Base-by-base conservation (phyloP, 2,888 invertebrate genomes). In the Panzeria rudis region DNA sequence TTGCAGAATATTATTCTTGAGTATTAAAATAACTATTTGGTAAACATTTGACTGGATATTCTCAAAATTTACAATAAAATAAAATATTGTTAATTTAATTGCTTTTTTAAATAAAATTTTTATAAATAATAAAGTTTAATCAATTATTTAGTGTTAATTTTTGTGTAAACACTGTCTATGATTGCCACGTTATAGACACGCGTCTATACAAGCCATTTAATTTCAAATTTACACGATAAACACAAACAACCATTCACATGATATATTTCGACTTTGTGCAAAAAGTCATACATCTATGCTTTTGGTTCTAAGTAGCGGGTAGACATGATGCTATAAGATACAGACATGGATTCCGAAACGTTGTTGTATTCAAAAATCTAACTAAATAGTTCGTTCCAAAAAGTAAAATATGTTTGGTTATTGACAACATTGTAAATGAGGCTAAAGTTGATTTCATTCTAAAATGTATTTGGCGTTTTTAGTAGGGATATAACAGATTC, bases 101-200 rank as follows among this genome's bases (percentile, higher is more conserved):
- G 29, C 1, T 56, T 29, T n/a, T 56, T 15, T 7, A 38, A 35
- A 50, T 25, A 13, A 17, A 6, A 25, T 68, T 35, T 11, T 32
- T 32, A 7, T 13, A n/a, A 20, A 54, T 13, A 8, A 50, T 32
- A 23, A 62, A 62, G 20, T 29, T 25, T 56, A 64, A 64, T 15
- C 44, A 59, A 47, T 47, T 73, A 11, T 32, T 71, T 56, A 25
- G 20, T 38, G 66, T 17, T 35, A n/a, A 35, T 56, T 56, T 76
- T 25, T 54, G 32, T 2, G 7, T 32, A 72, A 72, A 73, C 73
- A 69, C 41, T 56, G 35, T 64, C 17, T 56, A 32, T 44, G 35
- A 7, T 85, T 66, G 78, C 41, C 81, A 82, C 62, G 47, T 41
- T 81, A 20, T n/a, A 73, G 84, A 78, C 84, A 84, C 84, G 84